Conservation (phyloP, 2,113 vertebrate species). For the Pachyramphus minor region DNA sequence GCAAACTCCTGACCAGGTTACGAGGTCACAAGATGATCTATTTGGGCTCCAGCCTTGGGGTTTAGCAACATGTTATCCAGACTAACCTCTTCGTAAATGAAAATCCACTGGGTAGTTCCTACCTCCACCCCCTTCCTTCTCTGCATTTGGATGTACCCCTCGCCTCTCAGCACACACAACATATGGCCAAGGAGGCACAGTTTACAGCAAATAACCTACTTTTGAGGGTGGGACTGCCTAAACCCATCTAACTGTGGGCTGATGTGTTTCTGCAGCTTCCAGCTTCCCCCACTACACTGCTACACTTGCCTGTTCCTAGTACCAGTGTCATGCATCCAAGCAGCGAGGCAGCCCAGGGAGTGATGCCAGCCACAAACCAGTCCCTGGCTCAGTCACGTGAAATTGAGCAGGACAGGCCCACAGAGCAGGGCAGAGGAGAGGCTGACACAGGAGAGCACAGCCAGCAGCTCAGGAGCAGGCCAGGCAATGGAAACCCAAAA, state of each 20-base stretch:
- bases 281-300: background rate
- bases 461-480: background rate
- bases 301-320: background rate
- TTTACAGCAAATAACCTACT: background rate
- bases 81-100: background rate
- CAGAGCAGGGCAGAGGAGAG: background rate
- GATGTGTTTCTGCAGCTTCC: background rate
- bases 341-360: background rate
- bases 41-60: background rate
- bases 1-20: background rate
- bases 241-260: background rate
- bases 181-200: background rate
- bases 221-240: background rate
- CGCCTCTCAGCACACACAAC: background rate
- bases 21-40: background rate
- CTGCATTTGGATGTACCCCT: rapidly evolving
- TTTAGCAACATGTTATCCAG: background rate
- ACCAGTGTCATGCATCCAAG: background rate
- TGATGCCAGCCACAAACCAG: background rate
- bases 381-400: background rate
- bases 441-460: background rate
- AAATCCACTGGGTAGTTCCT: background rate
- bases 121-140: background rate
- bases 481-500: background rate
- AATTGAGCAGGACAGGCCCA: background rate